These are phyloP conservation scores for Drosophila atroscutellata DNA, from an alignment of 2,888 invertebrate species.

Conservation along the genomic window DNA sequence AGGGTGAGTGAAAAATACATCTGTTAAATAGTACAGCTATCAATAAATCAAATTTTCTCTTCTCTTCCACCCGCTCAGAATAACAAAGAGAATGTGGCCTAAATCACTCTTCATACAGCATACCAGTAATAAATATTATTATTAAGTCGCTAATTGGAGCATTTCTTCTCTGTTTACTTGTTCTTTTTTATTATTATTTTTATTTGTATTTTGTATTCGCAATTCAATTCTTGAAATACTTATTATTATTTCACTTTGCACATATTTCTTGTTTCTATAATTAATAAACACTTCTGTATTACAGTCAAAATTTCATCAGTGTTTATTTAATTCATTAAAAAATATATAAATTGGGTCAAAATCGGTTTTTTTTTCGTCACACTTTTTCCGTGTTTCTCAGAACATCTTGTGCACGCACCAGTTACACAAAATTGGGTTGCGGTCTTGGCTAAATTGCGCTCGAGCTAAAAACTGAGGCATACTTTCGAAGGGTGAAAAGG, in stretches of 20 bases:
- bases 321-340: not conserved
- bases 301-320: slow-evolving; percentile 18
- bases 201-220: slow-evolving; percentile 9
- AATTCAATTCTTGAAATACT: slow-evolving; percentile 31
- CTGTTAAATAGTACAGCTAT: slow-evolving; percentile 12
- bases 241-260: slow-evolving; percentile 44
- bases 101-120: slow-evolving; percentile 17
- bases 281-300: slow-evolving; percentile 48
- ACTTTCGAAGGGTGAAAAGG: not conserved
- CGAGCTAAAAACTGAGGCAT: not conserved
- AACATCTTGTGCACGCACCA: not conserved
- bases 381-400: not conserved
- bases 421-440: not conserved
- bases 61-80: slow-evolving; percentile 49
- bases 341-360: not conserved
- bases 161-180: slow-evolving; percentile 22
- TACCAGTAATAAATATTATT: slow-evolving; percentile 29
- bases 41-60: slow-evolving; percentile 8
- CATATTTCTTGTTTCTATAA: slow-evolving; percentile 33
- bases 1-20: slow-evolving; percentile 37
- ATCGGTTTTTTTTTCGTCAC: not conserved
- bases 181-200: slow-evolving; percentile 29
- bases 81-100: slow-evolving; percentile 77
- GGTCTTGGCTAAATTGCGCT: not conserved
- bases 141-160: slow-evolving; percentile 34